phyloP scores from a whole-genome alignment of 2,888 invertebrate species.

The Prenolepis imparis region DNA sequence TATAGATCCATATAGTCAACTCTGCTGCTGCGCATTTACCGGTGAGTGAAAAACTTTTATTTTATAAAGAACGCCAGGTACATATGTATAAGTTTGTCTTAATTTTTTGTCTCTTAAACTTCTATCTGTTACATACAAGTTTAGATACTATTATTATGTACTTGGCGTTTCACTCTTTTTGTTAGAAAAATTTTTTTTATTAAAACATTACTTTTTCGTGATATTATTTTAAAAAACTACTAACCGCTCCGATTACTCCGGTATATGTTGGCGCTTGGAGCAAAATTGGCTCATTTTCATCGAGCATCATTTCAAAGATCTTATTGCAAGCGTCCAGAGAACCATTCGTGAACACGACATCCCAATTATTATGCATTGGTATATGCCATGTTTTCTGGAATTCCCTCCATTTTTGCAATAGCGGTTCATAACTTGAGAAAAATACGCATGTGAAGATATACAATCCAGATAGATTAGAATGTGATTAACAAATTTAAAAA shows the following conservation, averaged over 20 bases:
- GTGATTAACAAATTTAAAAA: not conserved
- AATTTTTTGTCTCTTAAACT: not conserved
- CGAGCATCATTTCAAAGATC: constrained; percentile 90
- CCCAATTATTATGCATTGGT: constrained; percentile 88
- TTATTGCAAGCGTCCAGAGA: constrained; percentile 92
- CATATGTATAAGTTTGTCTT: not conserved
- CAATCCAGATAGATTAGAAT: constrained; percentile 9
- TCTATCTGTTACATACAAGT: not conserved
- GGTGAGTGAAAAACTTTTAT: not conserved
- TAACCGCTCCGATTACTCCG: constrained; percentile 87
- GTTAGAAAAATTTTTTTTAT: not conserved
- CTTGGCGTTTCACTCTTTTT: not conserved
- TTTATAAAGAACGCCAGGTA: not conserved
- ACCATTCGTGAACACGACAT: constrained; percentile 90
- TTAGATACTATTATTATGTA: not conserved
- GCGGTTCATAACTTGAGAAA: constrained; percentile 87
- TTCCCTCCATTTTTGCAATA: constrained; percentile 88
- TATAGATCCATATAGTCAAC: too few species aligned
- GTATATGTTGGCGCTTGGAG: constrained; percentile 91
- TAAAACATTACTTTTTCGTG: not conserved
- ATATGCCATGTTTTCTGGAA: constrained; percentile 89
- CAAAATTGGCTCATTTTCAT: constrained; percentile 90
- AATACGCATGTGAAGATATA: not conserved
- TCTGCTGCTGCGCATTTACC: not conserved
- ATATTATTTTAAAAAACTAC: constrained; percentile 54